Percentiles rank a stretch among this genome's conserved stretches.
Evolutionary conservation across 2,113 vertebrate species (phyloP).

Genomic region (Toxotes chatareus): DNA sequence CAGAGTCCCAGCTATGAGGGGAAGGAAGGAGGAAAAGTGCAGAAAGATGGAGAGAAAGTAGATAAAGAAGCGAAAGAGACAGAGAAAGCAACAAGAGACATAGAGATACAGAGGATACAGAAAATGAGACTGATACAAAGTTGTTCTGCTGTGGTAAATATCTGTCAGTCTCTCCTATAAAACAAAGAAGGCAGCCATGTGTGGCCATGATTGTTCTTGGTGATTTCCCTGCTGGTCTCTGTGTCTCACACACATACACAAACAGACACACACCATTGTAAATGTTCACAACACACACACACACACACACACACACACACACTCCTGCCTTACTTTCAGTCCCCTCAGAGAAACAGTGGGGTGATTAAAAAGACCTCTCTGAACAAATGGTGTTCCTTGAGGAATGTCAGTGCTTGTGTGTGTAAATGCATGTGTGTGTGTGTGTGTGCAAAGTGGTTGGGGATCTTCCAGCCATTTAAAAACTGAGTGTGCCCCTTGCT

Average conservation of each 20-base stretch:
- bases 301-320: slow-evolving; percentile 32
- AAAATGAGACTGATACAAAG: slow-evolving; percentile 43
- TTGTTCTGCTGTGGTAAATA: slow-evolving; percentile 58
- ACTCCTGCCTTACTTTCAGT: slow-evolving; percentile 32
- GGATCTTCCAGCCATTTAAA: slow-evolving; percentile 53
- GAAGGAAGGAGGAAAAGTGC: background rate
- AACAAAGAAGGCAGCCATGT: slow-evolving; percentile 71
- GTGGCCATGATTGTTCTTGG: slow-evolving; percentile 67
- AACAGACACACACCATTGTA: slow-evolving; percentile 43
- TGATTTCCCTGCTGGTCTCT: slow-evolving; percentile 76
- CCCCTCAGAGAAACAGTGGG: slow-evolving; percentile 39
- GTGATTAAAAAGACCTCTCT: slow-evolving; percentile 73
- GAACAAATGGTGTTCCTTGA: slow-evolving; percentile 56
- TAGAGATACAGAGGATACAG: slow-evolving; percentile 31
- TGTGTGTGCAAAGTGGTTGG: slow-evolving; percentile 32
- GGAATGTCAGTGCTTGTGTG: slow-evolving; percentile 28
- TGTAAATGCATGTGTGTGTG: background rate
- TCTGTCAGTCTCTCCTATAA: slow-evolving; percentile 56
- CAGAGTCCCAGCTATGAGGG: background rate
- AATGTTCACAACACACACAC: slow-evolving; percentile 7
- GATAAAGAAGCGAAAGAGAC: slow-evolving; percentile 16
- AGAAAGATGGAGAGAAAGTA: background rate
- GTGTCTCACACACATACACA: slow-evolving; percentile 4
- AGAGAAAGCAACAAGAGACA: background rate
- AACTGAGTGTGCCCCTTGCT: slow-evolving; percentile 31